These are phyloP conservation scores for Drosophila neocordata DNA, from an alignment of 1,140 invertebrate species.

Conservation along the genomic window DNA sequence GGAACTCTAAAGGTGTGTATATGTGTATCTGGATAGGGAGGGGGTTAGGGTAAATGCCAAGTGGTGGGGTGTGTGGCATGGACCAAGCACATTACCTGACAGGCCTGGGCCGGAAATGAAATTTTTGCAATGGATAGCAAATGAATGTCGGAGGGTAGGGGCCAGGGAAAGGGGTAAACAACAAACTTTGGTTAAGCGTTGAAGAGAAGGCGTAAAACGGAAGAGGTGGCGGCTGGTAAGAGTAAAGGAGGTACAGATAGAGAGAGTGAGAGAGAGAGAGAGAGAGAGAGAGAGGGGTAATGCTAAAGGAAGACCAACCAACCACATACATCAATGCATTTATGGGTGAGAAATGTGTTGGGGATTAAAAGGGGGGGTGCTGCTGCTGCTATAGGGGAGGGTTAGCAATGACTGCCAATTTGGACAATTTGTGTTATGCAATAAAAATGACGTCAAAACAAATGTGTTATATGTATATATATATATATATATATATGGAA, in stretches of 20 bases:
- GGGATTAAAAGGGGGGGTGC: background rate
- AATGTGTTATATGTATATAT: slow-evolving; percentile 49
- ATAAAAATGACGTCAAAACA: slow-evolving; percentile 62
- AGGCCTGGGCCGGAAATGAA: slow-evolving; percentile 67
- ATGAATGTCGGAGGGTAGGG: background rate
- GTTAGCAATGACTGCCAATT: slow-evolving; percentile 62
- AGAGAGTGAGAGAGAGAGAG: slow-evolving; percentile 1
- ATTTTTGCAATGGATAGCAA: slow-evolving; percentile 58
- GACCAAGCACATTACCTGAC: slow-evolving; percentile 61
- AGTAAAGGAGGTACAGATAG: too few species aligned
- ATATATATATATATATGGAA: slow-evolving; percentile 23
- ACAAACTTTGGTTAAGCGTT: background rate
- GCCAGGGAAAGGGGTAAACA: background rate
- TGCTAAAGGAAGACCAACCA: background rate
- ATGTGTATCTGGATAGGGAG: too few species aligned
- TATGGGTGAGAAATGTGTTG: slow-evolving; percentile 16
- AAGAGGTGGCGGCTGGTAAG: background rate
- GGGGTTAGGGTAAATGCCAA: too few species aligned
- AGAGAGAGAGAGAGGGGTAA: slow-evolving; percentile 27
- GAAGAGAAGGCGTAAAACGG: too few species aligned
- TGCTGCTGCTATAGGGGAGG: too few species aligned
- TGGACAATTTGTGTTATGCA: slow-evolving; percentile 77
- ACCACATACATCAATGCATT: slow-evolving; percentile 55
- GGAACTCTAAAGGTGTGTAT: background rate
- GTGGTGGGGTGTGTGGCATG: background rate